Conservation (phyloP, 2,888 invertebrate species). For the Aricia artaxerxes region DNA sequence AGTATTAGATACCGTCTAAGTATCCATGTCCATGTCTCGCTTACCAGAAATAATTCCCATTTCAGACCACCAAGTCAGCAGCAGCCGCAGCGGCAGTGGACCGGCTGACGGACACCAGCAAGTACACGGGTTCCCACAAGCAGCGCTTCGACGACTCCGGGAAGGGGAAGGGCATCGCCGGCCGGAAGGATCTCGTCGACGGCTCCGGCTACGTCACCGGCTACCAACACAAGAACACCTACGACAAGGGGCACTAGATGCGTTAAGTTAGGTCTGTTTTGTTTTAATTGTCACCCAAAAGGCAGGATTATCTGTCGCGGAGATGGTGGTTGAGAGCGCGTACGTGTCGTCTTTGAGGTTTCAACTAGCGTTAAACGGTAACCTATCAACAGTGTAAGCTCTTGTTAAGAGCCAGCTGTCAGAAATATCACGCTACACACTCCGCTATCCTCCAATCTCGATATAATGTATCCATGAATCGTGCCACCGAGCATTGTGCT, state of each 20-base stretch:
- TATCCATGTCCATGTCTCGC: no score
- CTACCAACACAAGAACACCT: conserved; percentile 91
- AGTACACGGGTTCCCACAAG: conserved; percentile 93
- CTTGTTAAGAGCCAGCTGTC: no score
- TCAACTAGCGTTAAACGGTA: no score
- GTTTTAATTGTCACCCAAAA: background rate
- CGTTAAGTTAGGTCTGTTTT: conserved; percentile 7
- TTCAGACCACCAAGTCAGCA: conserved; percentile 67
- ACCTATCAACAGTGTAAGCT: no score
- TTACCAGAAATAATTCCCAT: background rate
- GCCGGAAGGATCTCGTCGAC: conserved; percentile 88
- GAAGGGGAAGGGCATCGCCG: conserved; percentile 92
- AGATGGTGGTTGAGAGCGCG: no score
- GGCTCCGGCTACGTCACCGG: conserved; percentile 90
- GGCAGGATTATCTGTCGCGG: background rate
- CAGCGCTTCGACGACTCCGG: conserved; percentile 92
- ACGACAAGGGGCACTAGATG: conserved; percentile 80
- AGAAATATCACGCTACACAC: no score
- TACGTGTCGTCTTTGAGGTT: no score
- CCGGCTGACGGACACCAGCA: conserved; percentile 90
- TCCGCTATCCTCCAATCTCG: no score
- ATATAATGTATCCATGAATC: no score
- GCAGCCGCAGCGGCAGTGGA: conserved; percentile 83
- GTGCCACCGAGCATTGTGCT: no score
- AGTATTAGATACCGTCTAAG: no score